These are phyloP conservation scores for Bilobella aurantiaca DNA, from an alignment of 1,140 invertebrate species.

Conservation along the genomic window DNA sequence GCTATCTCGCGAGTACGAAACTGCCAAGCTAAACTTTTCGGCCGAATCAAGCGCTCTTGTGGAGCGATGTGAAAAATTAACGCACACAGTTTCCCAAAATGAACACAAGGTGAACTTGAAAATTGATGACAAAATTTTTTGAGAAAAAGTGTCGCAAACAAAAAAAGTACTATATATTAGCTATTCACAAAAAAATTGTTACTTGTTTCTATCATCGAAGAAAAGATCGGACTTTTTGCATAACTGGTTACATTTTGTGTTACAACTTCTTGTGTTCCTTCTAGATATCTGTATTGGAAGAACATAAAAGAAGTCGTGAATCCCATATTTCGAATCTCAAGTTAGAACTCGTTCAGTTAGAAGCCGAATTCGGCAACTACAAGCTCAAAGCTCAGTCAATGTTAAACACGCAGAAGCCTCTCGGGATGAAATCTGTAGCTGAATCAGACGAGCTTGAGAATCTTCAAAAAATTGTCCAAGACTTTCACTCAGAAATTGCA, in stretches of 20 bases:
- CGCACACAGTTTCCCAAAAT: slow-evolving; percentile 18
- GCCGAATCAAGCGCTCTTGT: slow-evolving; percentile 26
- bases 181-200: too few relatives aligned
- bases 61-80: slow-evolving; percentile 16
- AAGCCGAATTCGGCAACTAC: slow-evolving; percentile 32
- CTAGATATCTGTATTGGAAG: slow-evolving; percentile 31
- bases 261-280: neutral
- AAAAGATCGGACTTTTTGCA: too few relatives aligned
- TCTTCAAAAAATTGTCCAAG: slow-evolving; percentile 33
- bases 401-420: slow-evolving; percentile 30
- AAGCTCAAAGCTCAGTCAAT: slow-evolving; percentile 33
- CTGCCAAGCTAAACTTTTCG: slow-evolving; percentile 25
- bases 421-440: neutral
- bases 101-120: slow-evolving; percentile 27
- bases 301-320: slow-evolving; percentile 30
- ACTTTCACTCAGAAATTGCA: slow-evolving; percentile 33
- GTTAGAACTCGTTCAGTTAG: slow-evolving; percentile 31
- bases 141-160: too few relatives aligned
- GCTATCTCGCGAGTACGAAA: slow-evolving; percentile 27
- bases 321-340: slow-evolving; percentile 33
- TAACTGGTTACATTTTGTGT: too few relatives aligned
- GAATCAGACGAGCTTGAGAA: slow-evolving; percentile 32
- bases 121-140: neutral
- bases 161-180: too few relatives aligned
- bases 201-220: too few relatives aligned